A percentile compares a stretch with the other conserved stretches of the same genome.
phyloP scores from a whole-genome alignment of 92 coral and sea anemone species.

The Bergia sp. region DNA sequence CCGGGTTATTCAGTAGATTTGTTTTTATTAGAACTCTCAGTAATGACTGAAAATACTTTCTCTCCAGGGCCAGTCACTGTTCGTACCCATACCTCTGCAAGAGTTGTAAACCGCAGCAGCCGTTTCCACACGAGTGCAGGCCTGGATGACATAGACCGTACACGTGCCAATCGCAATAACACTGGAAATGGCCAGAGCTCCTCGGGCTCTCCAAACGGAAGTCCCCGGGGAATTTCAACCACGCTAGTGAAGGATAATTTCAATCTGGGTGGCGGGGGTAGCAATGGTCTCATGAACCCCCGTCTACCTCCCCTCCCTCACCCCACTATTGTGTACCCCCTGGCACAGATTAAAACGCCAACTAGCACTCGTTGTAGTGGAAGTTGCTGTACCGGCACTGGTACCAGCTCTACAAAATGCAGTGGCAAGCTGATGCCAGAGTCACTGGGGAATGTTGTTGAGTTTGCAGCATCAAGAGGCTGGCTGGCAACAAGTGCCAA shows the following conservation, averaged over 20 bases:
- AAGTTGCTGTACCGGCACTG: constrained; percentile 80
- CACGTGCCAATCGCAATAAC: constrained; percentile 79
- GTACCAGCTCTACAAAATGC: constrained; percentile 73
- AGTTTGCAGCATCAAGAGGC: constrained; percentile 87
- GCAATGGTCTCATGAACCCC: constrained; percentile 86
- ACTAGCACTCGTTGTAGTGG: constrained; percentile 86
- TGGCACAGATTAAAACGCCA: constrained; percentile 90
- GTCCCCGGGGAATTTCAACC: constrained; percentile 71
- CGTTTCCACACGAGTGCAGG: constrained; percentile 99
- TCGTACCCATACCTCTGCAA: constrained; percentile 92
- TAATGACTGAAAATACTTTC: not conserved
- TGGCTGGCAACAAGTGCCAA: constrained; percentile 93
- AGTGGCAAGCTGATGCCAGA: constrained; percentile 85
- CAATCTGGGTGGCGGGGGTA: constrained; percentile 69
- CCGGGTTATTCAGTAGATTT: too few species aligned
- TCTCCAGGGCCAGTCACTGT: constrained; percentile 84
- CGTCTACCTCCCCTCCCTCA: constrained; percentile 99
- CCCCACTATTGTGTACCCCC: constrained; percentile 76
- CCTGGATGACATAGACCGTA: constrained; percentile 87
- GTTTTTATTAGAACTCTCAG: not conserved
- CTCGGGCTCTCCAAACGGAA: constrained; percentile 89
- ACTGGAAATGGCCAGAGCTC: constrained; percentile 53
- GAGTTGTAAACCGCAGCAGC: constrained; percentile 98
- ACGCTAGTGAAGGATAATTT: constrained; percentile 76
- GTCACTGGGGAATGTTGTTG: constrained; percentile 80